Evolutionary conservation across 2,113 vertebrate species (phyloP).

Genomic region (Sitta europaea): DNA sequence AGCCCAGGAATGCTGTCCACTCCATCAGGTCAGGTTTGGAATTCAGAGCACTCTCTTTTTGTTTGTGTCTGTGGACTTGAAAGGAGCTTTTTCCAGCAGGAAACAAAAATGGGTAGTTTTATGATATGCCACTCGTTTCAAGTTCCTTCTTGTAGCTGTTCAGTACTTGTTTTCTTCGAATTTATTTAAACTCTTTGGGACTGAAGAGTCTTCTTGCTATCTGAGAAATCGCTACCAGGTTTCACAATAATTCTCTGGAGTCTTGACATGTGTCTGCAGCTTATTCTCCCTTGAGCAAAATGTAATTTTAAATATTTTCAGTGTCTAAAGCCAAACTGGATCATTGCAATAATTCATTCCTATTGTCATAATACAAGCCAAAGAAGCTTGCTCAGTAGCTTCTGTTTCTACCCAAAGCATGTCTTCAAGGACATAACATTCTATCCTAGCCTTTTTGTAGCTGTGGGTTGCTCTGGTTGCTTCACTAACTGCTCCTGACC

Average conservation of each 20-base stretch:
- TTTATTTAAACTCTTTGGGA: not conserved
- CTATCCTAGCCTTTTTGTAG: not conserved
- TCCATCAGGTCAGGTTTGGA: not conserved
- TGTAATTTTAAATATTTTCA: not conserved
- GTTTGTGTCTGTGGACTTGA: not conserved
- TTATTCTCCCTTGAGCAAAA: not conserved
- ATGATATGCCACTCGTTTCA: not conserved
- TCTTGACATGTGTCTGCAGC: not conserved
- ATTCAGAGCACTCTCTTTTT: not conserved
- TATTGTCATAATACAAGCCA: not conserved
- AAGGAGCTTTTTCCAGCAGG: not conserved
- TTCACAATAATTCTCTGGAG: not conserved
- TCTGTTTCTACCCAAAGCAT: not conserved
- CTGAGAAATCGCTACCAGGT: not conserved
- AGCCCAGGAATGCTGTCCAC: not conserved
- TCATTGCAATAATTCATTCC: not conserved
- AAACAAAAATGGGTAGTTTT: not conserved
- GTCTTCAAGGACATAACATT: not conserved
- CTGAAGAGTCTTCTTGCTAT: not conserved
- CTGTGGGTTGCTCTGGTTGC: not conserved
- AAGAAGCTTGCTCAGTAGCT: not conserved
- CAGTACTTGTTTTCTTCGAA: slow-evolving; percentile 10
- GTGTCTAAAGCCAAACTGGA: not conserved
- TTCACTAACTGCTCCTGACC: not conserved
- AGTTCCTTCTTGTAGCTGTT: not conserved